Evolutionary conservation across 1,140 invertebrate genomes (phyloP), one percentile per base, ranked within the genome.

Genomic region (Tenebrio molitor): DNA sequence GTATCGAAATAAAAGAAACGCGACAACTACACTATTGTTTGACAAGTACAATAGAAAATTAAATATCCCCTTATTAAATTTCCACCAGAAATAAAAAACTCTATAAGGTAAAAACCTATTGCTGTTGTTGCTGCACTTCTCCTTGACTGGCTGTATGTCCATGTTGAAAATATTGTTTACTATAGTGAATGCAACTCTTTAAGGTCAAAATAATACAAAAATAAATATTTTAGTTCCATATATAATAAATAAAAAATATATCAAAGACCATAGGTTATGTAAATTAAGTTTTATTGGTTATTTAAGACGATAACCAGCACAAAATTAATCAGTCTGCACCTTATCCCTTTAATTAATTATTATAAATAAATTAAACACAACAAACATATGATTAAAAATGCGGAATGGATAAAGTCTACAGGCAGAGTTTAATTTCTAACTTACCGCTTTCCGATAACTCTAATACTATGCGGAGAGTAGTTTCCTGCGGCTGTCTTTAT

Each of bases 231-330:
- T 44, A 44, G 2, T 44, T 7, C 2, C 21, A 33, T 23, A 6
- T 21, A 5, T 7, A 58, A 15, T 58, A 12, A 33, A 34, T 21
- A 17, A 39, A 66, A 42, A 66, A 66, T 42, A 29, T 36, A 42
- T n/a, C 64, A 66, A 42, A 44, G 25, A 29, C 64, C 64, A 66
- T 19, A 66, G 64, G 64, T 66, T 66, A 66, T 10, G 44, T 66
- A 66, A 66, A 66, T 66, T 66, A 15, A 19, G 14, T 19, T 66
- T 42, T 42, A 44, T 66, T 66, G 62, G 62, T 39, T 39, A 21
- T 19, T 50, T 19, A 8, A 1, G 6, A 44, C n/a, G 44, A 50
- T 50, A 50, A 50, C 2, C 2, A 50, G 21, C 2, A 21, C 6
- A 2, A 7, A 50, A 29, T 10, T 58, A 33, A 58, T 29, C 50